phyloP scores from a whole-genome alignment of 2,888 invertebrate species.

The Portevinia maculata region DNA sequence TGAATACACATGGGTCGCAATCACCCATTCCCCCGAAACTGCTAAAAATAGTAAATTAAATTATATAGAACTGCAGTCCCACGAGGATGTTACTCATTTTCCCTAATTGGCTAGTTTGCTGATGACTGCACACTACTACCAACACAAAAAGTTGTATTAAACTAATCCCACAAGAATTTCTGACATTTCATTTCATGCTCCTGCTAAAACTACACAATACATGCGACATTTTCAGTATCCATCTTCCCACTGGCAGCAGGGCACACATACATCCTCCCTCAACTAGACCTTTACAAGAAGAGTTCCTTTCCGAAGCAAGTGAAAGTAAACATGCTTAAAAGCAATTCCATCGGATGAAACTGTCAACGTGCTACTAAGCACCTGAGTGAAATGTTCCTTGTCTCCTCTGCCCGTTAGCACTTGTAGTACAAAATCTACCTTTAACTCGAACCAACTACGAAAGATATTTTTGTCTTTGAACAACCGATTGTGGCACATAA shows the following conservation, averaged over 20 bases:
- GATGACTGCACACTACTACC: constrained; percentile 2
- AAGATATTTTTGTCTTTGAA: constrained; percentile 24
- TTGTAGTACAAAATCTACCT: constrained; percentile 43
- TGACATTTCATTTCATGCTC: constrained; percentile 63
- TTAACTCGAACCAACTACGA: constrained; percentile 3
- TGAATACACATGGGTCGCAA: constrained; percentile 7
- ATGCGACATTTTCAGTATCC: background rate
- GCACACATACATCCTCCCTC: constrained; percentile 3
- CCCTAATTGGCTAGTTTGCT: background rate
- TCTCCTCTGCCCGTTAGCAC: background rate
- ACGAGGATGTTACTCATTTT: constrained; percentile 14
- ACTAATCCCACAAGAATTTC: constrained; percentile 67
- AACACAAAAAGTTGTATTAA: constrained; percentile 65
- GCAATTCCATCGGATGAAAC: constrained; percentile 63
- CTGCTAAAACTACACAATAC: constrained; percentile 5
- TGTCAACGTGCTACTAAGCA: constrained; percentile 70
- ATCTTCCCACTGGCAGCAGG: background rate
- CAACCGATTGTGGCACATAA: constrained; percentile 19
- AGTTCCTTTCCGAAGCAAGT: constrained; percentile 44
- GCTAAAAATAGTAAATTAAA: constrained; percentile 68
- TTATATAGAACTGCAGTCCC: constrained; percentile 63
- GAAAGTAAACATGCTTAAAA: constrained; percentile 71
- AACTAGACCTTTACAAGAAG: constrained; percentile 7
- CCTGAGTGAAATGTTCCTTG: constrained; percentile 52
- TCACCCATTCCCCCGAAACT: constrained; percentile 18